Percentiles rank a stretch among this genome's conserved stretches.
Evolutionary conservation across 2,113 vertebrate genomes (phyloP).

Genomic region (Syngnathus scovelli): DNA sequence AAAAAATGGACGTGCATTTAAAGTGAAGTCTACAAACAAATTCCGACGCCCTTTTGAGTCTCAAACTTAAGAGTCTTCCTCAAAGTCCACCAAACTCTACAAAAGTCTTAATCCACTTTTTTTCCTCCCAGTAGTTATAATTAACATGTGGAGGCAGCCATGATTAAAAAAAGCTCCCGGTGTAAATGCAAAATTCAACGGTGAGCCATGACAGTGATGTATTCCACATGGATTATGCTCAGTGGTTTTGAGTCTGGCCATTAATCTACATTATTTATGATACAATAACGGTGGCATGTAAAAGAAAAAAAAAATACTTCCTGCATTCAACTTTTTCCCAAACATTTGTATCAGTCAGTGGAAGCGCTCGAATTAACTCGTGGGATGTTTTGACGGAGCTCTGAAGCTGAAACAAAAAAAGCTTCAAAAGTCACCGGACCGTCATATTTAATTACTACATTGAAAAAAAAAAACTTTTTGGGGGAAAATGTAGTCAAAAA

Average conservation of each 20-base stretch:
- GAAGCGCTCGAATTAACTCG: conserved; percentile 1
- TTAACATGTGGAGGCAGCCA: conserved; percentile 58
- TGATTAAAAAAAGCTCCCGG: conserved; percentile 72
- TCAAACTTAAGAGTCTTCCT: neutral
- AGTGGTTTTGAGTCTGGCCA: conserved; percentile 75
- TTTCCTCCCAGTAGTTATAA: conserved; percentile 30
- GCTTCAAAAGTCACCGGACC: neutral
- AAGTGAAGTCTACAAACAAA: neutral
- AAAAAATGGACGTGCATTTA: no score
- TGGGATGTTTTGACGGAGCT: neutral
- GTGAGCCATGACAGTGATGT: conserved; percentile 77
- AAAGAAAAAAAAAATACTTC: conserved; percentile 49
- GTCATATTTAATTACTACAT: conserved; percentile 49
- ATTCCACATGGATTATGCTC: conserved; percentile 77
- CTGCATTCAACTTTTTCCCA: conserved; percentile 29
- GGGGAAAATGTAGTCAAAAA: no score
- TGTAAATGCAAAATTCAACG: conserved; percentile 76
- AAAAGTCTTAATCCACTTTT: neutral
- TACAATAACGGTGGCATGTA: conserved; percentile 46
- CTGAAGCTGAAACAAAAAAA: conserved; percentile 5
- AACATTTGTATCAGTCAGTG: neutral
- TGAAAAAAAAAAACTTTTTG: conserved; percentile 20
- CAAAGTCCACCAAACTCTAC: neutral
- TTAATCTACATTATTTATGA: conserved; percentile 82
- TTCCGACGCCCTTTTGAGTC: neutral